Conservation (phyloP, 2,797 vertebrate genomes). For the Galaxias olidus region DNA sequence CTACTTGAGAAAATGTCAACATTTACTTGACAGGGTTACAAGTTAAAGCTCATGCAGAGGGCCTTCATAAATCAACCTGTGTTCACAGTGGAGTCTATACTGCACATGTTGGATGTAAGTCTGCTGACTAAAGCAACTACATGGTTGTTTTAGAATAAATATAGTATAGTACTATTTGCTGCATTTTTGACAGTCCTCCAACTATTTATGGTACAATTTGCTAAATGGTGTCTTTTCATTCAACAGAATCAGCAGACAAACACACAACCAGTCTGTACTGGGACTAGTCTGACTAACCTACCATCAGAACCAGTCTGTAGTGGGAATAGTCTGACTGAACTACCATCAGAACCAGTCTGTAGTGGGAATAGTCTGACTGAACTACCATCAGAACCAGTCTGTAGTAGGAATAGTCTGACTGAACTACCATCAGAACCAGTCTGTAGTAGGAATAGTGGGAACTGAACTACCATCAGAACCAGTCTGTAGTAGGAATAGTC, state of each 20-base stretch:
- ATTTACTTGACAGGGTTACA: conserved; percentile 30
- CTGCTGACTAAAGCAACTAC: conserved; percentile 61
- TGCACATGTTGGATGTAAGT: conserved; percentile 47
- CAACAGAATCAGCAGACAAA: conserved; percentile 37
- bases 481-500: too few species aligned
- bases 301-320: too few species aligned
- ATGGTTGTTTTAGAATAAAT: conserved; percentile 41
- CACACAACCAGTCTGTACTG: too few species aligned
- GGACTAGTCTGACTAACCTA: too few species aligned
- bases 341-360: too few species aligned
- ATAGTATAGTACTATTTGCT: conserved; percentile 48
- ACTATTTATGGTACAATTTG: conserved; percentile 47
- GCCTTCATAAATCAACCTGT: conserved; percentile 26
- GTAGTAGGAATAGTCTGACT: too few species aligned
- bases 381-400: too few species aligned
- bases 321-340: too few species aligned
- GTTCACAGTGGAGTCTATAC: conserved; percentile 52
- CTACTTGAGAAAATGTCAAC: conserved; percentile 47
- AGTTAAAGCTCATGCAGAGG: conserved; percentile 34
- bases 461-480: too few species aligned
- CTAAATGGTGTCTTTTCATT: conserved; percentile 56
- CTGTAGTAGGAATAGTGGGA: too few species aligned
- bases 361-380: too few species aligned
- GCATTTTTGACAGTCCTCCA: conserved; percentile 43
- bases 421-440: too few species aligned